phyloP scores from a whole-genome alignment of 2,797 vertebrate species.

The Cirrhinus mrigala region DNA sequence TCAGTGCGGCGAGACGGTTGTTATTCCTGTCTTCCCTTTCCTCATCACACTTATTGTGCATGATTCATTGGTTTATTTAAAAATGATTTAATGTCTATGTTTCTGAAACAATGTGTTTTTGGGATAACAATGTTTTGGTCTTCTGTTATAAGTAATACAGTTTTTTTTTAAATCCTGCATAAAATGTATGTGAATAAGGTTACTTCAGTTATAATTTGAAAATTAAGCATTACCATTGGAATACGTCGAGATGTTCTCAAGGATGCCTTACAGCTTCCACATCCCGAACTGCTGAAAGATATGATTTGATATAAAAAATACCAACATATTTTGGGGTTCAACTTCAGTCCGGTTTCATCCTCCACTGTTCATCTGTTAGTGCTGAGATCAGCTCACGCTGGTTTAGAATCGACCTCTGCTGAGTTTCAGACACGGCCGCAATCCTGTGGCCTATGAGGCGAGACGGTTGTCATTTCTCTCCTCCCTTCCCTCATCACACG shows the following conservation, averaged over 20 bases:
- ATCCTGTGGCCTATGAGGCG: conserved; percentile 21
- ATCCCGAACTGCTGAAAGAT: background rate
- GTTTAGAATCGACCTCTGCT: conserved; percentile 33
- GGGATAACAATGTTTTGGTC: background rate
- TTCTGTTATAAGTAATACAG: background rate
- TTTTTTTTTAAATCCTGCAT: background rate
- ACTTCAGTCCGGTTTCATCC: conserved; percentile 15
- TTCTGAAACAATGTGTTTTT: background rate
- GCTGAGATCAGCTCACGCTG: conserved; percentile 31
- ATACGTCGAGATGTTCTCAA: background rate
- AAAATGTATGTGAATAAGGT: background rate
- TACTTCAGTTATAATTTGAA: background rate
- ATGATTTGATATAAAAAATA: background rate
- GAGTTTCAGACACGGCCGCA: conserved; percentile 11
- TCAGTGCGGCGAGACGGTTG: background rate
- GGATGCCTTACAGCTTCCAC: background rate
- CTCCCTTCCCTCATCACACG: conserved; percentile 30
- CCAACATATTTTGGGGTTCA: background rate
- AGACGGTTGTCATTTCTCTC: conserved; percentile 36
- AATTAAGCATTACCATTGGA: background rate
- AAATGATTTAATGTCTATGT: background rate
- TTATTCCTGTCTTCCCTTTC: background rate
- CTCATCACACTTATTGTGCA: conserved; percentile 5
- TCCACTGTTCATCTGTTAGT: conserved; percentile 14
- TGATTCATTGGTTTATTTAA: background rate